A percentile compares a stretch with the other conserved stretches of the same genome.
Conservation (phyloP, 2,888 invertebrate genomes). For the Netelia melanura region DNA sequence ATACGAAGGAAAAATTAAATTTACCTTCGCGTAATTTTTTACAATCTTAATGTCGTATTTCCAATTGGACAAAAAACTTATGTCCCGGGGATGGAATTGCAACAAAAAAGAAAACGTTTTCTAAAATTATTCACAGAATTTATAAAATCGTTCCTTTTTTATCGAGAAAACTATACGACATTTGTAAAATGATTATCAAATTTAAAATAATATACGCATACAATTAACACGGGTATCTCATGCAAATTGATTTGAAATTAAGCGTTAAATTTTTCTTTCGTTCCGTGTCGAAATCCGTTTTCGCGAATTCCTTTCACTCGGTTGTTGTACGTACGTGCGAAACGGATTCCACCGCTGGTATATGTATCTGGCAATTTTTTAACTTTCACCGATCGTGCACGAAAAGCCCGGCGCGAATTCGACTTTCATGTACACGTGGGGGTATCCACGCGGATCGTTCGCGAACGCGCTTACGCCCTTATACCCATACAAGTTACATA, state of each 20-base stretch:
- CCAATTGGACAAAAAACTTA: too few relatives aligned
- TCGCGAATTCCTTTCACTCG: conserved; percentile 22
- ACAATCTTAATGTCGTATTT: too few relatives aligned
- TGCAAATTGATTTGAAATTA: too few relatives aligned
- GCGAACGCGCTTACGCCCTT: conserved; percentile 48
- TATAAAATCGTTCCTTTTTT: too few relatives aligned
- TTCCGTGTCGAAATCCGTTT: neutral
- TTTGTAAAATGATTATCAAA: too few relatives aligned
- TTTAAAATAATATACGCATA: too few relatives aligned
- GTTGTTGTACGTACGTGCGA: conserved; percentile 12
- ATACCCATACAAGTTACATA: conserved; percentile 27
- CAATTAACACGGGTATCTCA: too few relatives aligned
- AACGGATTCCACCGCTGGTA: neutral
- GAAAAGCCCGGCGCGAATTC: conserved; percentile 37
- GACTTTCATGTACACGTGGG: conserved; percentile 18
- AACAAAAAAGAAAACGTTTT: too few relatives aligned
- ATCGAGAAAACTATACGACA: too few relatives aligned
- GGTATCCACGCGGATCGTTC: conserved; percentile 26
- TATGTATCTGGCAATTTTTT: conserved; percentile 27
- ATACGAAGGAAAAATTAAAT: neutral
- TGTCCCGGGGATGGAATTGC: too few relatives aligned
- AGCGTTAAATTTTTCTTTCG: too few relatives aligned
- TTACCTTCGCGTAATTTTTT: neutral
- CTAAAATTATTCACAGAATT: too few relatives aligned
- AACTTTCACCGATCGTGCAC: conserved; percentile 49